These are phyloP conservation scores for Nycticorax nycticorax DNA, from an alignment of 2,113 vertebrate genomes.

Conservation along the genomic window DNA sequence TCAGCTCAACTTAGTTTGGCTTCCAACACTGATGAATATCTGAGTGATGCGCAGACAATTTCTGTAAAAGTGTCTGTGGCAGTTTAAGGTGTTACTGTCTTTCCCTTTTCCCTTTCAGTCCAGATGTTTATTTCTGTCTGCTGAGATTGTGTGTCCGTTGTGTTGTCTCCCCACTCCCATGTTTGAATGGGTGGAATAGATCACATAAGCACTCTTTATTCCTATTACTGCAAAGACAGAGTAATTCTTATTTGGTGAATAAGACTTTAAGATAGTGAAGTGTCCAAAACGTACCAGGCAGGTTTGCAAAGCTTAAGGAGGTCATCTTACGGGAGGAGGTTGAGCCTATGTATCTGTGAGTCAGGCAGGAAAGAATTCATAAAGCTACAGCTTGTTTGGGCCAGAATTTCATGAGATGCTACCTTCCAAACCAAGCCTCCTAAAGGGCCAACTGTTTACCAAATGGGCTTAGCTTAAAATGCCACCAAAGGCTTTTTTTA, in stretches of 20 bases:
- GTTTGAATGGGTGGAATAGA: neutral
- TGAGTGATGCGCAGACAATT: neutral
- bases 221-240: neutral
- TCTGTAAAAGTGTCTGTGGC: neutral
- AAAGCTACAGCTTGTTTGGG: neutral
- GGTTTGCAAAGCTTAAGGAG: neutral
- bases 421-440: constrained; percentile 1
- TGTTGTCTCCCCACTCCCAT: too few species aligned
- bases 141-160: neutral
- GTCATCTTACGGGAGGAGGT: neutral
- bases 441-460: neutral
- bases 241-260: neutral
- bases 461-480: neutral
- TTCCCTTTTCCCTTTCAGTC: neutral
- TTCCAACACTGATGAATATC: neutral
- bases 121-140: neutral
- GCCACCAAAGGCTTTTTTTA: neutral
- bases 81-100: neutral
- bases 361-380: neutral
- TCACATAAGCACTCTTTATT: neutral
- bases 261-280: neutral
- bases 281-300: neutral
- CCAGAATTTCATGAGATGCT: neutral
- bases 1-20: neutral
- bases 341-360: neutral